Conservation (phyloP, 2,113 vertebrate genomes). For the Columbina picui region DNA sequence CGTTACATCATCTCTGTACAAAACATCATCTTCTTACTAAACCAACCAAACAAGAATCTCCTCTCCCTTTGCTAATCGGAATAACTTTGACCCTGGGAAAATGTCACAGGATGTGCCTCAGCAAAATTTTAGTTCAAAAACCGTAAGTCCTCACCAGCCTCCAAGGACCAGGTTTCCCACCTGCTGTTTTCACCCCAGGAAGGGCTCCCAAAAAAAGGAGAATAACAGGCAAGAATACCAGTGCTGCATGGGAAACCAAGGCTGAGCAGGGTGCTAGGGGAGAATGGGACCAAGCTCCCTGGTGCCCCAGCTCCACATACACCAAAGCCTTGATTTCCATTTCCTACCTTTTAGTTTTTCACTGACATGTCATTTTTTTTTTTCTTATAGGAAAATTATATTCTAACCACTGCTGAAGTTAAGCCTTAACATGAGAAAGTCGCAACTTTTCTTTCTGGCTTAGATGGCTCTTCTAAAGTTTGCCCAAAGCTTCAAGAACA, state of each 20-base stretch:
- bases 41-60: slow-evolving; percentile 46
- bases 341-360: not conserved
- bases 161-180: not conserved
- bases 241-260: not conserved
- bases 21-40: slow-evolving; percentile 6
- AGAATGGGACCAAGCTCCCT: not conserved
- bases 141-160: not conserved
- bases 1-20: slow-evolving; percentile 17
- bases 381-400: not conserved
- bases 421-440: not conserved
- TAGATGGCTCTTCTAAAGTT: not conserved
- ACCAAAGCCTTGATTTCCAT: not conserved
- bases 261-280: not conserved
- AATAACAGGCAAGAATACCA: not conserved
- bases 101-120: not conserved
- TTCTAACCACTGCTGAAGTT: not conserved
- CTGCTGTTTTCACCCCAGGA: not conserved
- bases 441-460: not conserved
- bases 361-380: not conserved
- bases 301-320: not conserved
- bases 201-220: not conserved
- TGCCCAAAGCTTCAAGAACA: not conserved
- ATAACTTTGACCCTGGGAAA: slow-evolving; percentile 46
- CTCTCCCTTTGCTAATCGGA: slow-evolving; percentile 5
- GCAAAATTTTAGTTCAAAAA: not conserved